Base-by-base conservation (phyloP, 2,797 vertebrate species). In the Intellagama lesueurii region DNA sequence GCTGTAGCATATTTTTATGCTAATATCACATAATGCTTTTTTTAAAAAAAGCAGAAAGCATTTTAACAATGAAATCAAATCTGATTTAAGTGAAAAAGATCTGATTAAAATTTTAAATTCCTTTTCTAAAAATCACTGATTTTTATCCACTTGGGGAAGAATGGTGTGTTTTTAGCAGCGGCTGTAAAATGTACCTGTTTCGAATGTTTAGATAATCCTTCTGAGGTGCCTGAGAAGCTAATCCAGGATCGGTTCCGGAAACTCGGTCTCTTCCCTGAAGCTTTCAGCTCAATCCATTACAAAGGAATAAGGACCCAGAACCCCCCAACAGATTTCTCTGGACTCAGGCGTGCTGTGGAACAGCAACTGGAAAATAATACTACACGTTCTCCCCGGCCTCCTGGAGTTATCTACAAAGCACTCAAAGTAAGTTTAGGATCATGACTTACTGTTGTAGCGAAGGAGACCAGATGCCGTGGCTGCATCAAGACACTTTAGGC, bases 241-340 rank as follows among this genome's bases (percentile, higher is more conserved):
- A 98, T 99, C 91, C 97, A 98, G 95, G 98, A 99, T 92, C 98
- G 98, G 56, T 99, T 99, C 95, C 97, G 97, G 94, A 99, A 98
- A 95, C 96, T 99, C 81, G 98, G 98, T 80, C 98, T 98, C 92
- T 98, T 98, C 94, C 98, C 99, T 1, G 99, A 99, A 95, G 98
- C 99, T 94, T 99, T 99, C 96, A 99, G 99, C 93, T 99, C 98
- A 64, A 98, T 99, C 88, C 98, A 98, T 94, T 99, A 99, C 96
- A 98, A 98, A 94, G 99, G 99, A 93, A 99, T 98, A 0, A 98
- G 98, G 95, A 99, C 98, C 32, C 98, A 98, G 87, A 98, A 96
- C 92, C 98, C 98, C n/a, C 99, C 98, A 26, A 99, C 98, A 0
- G 98, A 99, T 96, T 99, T 99, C 93, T 95, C 97, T 52, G 98